Evolutionary conservation across 2,888 invertebrate genomes (phyloP), one percentile per base, ranked within the genome.

Genomic region (Volucella zonaria): DNA sequence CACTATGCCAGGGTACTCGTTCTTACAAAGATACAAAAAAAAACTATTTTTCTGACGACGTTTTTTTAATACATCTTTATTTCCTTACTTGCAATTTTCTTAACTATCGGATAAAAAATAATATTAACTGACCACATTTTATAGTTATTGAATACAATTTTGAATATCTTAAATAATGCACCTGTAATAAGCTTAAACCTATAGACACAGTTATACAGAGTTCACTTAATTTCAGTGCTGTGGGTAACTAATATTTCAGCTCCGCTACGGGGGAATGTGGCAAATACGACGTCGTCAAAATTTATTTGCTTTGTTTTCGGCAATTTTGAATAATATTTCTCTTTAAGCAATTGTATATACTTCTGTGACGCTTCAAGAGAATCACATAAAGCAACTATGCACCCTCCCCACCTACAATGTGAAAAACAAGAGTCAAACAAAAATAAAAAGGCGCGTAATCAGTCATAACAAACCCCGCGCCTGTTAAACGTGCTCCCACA

Each of bases 401-500:
- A 99, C 6, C 99, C 99, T 47, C 99, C 99, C 99, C 99, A 99
- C 8, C 96, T 96, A 88, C 8, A 87, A 79, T n/a, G 88, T 90
- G n/a, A 56, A 59, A 64, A 40, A 51, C 18, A 61, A 59, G 3
- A 52, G 2, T 12, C 49, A 47, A 8, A 23, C 14, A 54, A 8
- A 45, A 23, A 54, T 11, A 1, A 47, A 2, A 56, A 8, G 15
- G 47, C 18, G 14, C n/a, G 23, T 12, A 18, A 47, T 47, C 31
- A 49, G 10, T 43, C 2, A 75, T 10, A 10, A 78, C 89, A 91
- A 91, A 95, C 93, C 98, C 98, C 42, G 99, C 99, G 45, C 99
- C 99, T 1, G 99, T 99, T 49, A 99, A 93, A 66, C 99, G 94
- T n/a, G 97, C 96, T 52, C 97, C 96, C n/a, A 96, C 92, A 31